Base-by-base conservation (phyloP, 2,888 invertebrate species). In the Gandaritis pyraliata region DNA sequence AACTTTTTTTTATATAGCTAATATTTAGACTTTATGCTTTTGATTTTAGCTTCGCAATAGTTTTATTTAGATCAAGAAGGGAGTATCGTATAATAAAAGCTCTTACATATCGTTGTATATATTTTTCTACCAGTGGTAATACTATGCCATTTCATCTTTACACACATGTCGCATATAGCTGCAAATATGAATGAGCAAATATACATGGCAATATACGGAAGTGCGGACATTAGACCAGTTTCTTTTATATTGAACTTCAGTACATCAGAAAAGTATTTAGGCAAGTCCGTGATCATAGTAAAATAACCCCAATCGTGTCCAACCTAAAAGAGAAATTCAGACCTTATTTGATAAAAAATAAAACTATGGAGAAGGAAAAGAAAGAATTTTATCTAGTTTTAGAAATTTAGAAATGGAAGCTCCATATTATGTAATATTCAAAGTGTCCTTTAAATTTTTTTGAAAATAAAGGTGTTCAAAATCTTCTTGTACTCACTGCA, bases 221-320 rank as follows among this genome's bases (percentile, higher is more conserved):
- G 76, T 0, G 95, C 94, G 0, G 95, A 94, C 82, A 94, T 90
- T 1, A 94, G 74, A 0, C 95, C 94, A 61, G 95, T 95, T 76
- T 94, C 89, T 66, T 93, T 89, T 39, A 95, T 94, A 69, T 94
- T 93, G 73, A 94, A 94, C 69, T 94, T 93, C 18, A 95, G 83
- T 0, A 95, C 93, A 64, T 94, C 94, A 6, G 92, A 93, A 89
- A 95, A 94, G 74, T 95, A 95, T 60, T 94, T 94, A 0, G 95
- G 95, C 15, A 95, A 85, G 72, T 95, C 95, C 0, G 95, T 94
- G 16, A 95, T 94, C 93, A 95, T 94, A 3, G 94, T 94, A 71
- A 94, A 95, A 73, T 95, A 94, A 1, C 95, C 94, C 93, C 94
- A 95, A 71, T 95, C 94, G 78, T 95, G 95, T 1, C 94, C 94